Evolutionary conservation across 1,140 invertebrate species (phyloP).

Genomic region (Drosophila lini): DNA sequence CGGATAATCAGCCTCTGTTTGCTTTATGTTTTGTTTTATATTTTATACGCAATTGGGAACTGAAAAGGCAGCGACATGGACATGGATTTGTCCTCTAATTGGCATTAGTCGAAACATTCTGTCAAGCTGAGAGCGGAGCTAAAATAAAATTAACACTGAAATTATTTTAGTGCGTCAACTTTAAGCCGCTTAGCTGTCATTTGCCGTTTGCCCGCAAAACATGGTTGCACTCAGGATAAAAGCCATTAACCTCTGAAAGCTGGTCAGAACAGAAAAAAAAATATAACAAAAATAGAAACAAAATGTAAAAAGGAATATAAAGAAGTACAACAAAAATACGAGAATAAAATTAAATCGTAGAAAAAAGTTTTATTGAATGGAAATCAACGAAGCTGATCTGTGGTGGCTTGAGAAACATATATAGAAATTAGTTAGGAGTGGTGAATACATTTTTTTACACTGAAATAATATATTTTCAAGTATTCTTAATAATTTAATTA

Average conservation of each 20-base stretch:
- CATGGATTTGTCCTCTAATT: slow-evolving; percentile 57
- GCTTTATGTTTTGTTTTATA: not conserved
- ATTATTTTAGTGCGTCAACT: slow-evolving; percentile 72
- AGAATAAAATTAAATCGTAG: slow-evolving; percentile 6
- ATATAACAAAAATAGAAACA: not conserved
- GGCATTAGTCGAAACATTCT: slow-evolving; percentile 64
- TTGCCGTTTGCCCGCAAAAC: slow-evolving; percentile 46
- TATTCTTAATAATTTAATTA: not conserved
- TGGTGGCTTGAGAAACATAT: too few species aligned
- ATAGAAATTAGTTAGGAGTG: not conserved
- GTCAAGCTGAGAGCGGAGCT: slow-evolving; percentile 6
- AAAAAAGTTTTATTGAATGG: slow-evolving; percentile 15
- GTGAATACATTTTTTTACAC: not conserved
- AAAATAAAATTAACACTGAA: slow-evolving; percentile 76
- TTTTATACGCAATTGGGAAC: slow-evolving; percentile 1
- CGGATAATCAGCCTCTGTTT: slow-evolving; percentile 64
- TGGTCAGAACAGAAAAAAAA: not conserved
- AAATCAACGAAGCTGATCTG: not conserved
- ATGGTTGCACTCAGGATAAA: slow-evolving; percentile 41
- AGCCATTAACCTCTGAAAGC: slow-evolving; percentile 31
- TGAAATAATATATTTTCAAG: not conserved
- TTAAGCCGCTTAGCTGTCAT: slow-evolving; percentile 69
- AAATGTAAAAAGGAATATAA: not conserved
- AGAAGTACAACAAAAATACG: not conserved
- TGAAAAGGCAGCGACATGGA: slow-evolving; percentile 11